Conservation (phyloP, 2,113 vertebrate species). For the Pluvianellus socialis region DNA sequence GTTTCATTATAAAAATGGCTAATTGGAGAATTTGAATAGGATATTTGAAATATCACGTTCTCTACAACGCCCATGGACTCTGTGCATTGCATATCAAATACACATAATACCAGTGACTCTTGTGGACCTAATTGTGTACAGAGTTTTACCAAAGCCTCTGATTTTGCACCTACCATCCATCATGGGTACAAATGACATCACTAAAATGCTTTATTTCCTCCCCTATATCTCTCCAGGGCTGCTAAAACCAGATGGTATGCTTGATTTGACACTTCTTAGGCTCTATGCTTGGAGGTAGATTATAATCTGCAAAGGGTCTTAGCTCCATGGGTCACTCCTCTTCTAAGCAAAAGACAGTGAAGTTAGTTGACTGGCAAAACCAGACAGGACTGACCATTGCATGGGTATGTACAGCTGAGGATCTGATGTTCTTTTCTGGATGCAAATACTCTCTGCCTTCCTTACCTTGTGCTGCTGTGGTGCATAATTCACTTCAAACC, state of each 20-base stretch:
- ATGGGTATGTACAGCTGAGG: background rate
- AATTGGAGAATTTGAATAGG: background rate
- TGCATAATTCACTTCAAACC: background rate
- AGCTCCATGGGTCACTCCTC: background rate
- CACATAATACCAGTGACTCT: background rate
- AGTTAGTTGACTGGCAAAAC: background rate
- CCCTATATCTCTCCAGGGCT: background rate
- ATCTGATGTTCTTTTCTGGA: background rate
- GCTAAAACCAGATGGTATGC: background rate
- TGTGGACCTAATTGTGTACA: background rate
- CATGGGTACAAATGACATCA: background rate
- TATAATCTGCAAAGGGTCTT: background rate
- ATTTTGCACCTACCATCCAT: background rate
- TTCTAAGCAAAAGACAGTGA: background rate
- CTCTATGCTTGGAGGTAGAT: background rate
- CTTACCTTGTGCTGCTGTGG: background rate
- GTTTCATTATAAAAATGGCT: background rate
- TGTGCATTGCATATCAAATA: background rate
- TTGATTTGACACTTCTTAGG: background rate
- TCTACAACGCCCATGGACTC: background rate
- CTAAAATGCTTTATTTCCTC: background rate
- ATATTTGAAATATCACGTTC: background rate
- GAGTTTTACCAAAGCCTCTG: background rate
- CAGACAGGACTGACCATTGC: background rate
- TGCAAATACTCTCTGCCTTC: background rate